Percentiles rank a stretch among this genome's conserved stretches.
These are phyloP conservation scores for Grallaria varia DNA, from an alignment of 2,113 vertebrate genomes.

Conservation along the genomic window DNA sequence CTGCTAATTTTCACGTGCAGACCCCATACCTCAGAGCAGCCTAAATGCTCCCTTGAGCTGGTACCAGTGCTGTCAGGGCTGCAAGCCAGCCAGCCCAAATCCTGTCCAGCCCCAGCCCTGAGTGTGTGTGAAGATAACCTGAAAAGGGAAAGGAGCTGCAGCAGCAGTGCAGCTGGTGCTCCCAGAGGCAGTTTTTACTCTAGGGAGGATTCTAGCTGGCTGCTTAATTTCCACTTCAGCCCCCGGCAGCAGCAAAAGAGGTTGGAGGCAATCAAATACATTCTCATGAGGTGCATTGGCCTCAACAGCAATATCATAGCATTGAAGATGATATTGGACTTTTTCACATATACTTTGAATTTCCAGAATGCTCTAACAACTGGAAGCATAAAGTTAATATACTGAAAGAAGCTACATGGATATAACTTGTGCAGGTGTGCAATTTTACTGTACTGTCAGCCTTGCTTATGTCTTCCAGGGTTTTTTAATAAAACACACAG, in stretches of 20 bases:
- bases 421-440: background rate
- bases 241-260: background rate
- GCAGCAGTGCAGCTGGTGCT: background rate
- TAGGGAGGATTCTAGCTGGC: background rate
- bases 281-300: background rate
- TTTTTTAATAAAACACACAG: background rate
- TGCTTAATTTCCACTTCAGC: background rate
- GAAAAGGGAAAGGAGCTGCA: background rate
- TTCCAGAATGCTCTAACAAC: background rate
- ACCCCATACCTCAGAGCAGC: background rate
- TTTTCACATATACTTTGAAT: background rate
- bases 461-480: background rate
- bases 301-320: background rate
- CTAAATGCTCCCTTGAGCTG: background rate
- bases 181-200: background rate
- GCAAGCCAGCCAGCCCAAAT: background rate
- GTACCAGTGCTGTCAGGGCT: background rate
- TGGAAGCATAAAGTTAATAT: background rate
- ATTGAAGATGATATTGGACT: background rate
- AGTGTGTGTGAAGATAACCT: background rate
- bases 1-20: rapidly evolving
- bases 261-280: background rate
- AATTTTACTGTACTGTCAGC: background rate
- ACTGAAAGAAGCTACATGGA: background rate
- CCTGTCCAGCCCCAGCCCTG: background rate